phyloP scores from a whole-genome alignment of 92 coral and sea anemone genomes.

The Paragorgia papillata region DNA sequence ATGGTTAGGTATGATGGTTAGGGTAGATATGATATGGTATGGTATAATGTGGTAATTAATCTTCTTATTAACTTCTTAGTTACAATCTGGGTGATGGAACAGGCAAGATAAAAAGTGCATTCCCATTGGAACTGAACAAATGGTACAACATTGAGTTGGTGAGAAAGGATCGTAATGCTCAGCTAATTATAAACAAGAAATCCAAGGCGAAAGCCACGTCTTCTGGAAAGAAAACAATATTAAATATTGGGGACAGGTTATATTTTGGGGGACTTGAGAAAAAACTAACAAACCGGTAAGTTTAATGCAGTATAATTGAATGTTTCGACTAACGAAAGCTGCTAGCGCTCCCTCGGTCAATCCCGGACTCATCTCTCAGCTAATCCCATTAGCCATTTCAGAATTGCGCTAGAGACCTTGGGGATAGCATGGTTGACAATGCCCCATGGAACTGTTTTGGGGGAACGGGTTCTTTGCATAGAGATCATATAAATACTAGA shows the following conservation, averaged over 20 bases:
- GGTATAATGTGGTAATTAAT: too few species aligned
- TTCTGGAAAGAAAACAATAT: not conserved
- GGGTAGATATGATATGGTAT: too few species aligned
- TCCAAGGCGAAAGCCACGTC: not conserved
- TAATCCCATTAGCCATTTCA: too few species aligned
- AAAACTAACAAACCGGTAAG: slow-evolving; percentile 10
- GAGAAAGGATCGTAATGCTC: not conserved
- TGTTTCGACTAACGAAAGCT: too few species aligned
- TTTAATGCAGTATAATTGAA: too few species aligned
- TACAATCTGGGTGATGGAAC: slow-evolving; percentile 33
- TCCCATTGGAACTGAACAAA: slow-evolving; percentile 27
- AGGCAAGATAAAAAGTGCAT: not conserved
- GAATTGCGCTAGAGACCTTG: too few species aligned
- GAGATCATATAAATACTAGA: too few species aligned
- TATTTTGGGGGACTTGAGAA: slow-evolving; percentile 35
- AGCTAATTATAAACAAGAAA: slow-evolving; percentile 11
- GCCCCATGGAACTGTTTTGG: too few species aligned
- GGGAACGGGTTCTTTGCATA: too few species aligned
- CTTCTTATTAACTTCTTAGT: slow-evolving; percentile 5
- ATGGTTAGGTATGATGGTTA: too few species aligned
- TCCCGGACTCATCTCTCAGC: not conserved
- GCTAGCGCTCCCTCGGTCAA: too few species aligned
- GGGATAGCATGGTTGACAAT: too few species aligned
- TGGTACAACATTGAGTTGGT: slow-evolving; percentile 21
- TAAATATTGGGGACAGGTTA: slow-evolving; percentile 16